Percentiles rank a stretch among this genome's conserved stretches.
Evolutionary conservation across 1,140 invertebrate species (phyloP).

Genomic region (Ceratina calcarata): DNA sequence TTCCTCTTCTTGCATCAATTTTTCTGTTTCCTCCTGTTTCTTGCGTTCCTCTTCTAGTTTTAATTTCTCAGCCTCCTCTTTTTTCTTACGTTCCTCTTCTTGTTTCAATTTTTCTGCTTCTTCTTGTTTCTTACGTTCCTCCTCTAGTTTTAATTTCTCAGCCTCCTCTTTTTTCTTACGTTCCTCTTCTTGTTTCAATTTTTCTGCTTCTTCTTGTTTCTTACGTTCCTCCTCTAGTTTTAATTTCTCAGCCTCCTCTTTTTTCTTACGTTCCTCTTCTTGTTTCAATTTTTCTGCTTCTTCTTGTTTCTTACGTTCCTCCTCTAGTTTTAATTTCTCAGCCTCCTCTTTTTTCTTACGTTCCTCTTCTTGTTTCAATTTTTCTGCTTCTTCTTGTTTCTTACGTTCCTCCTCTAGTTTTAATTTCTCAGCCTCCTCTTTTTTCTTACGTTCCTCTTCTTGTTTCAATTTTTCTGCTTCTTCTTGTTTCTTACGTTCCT

Average conservation of each 20-base stretch:
- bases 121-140: constrained; percentile 49
- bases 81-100: constrained; percentile 46
- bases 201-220: constrained; percentile 21
- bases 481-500: constrained; percentile 48
- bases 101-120: constrained; percentile 53
- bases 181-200: constrained; percentile 40
- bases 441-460: constrained; percentile 27
- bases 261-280: constrained; percentile 26
- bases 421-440: constrained; percentile 31
- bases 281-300: constrained; percentile 42
- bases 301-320: constrained; percentile 47
- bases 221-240: background rate
- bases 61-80: constrained; percentile 42
- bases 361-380: constrained; percentile 37
- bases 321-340: constrained; percentile 29
- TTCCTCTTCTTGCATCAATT: constrained; percentile 22
- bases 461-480: constrained; percentile 50
- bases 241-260: constrained; percentile 4
- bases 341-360: constrained; percentile 41
- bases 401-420: constrained; percentile 34
- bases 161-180: constrained; percentile 42
- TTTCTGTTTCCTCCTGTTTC: constrained; percentile 34
- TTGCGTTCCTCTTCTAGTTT: constrained; percentile 39
- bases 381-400: constrained; percentile 46
- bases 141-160: constrained; percentile 48